Percentiles rank a stretch among this genome's conserved stretches.
These are phyloP conservation scores for Heterodera filipjevi DNA, from an alignment of 2,888 invertebrate genomes.

Conservation along the genomic window DNA sequence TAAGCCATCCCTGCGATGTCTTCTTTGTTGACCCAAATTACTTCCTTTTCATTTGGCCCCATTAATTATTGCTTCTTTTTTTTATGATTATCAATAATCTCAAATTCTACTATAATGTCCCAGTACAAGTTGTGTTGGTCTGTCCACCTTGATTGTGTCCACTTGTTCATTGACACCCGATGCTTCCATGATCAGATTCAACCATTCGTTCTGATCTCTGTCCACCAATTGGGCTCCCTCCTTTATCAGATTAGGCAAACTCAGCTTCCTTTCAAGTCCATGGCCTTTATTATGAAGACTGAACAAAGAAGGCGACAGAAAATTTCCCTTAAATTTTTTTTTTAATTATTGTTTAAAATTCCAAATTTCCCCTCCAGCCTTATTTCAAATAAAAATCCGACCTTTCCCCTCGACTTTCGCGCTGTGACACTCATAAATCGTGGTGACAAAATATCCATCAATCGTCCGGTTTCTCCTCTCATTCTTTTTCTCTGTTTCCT, in stretches of 20 bases:
- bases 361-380: no score
- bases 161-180: constrained; percentile 50
- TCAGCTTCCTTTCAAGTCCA: constrained; percentile 51
- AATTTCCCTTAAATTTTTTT: constrained; percentile 51
- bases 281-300: constrained; percentile 58
- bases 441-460: constrained; percentile 49
- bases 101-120: no score
- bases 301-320: constrained; percentile 62
- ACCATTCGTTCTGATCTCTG: constrained; percentile 58
- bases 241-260: constrained; percentile 57
- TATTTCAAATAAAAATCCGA: neutral
- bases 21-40: no score
- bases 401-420: constrained; percentile 40
- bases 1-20: no score
- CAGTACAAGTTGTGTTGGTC: neutral
- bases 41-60: no score
- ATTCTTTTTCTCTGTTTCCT: neutral
- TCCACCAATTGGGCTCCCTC: constrained; percentile 41
- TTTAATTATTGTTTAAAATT: no score
- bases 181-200: constrained; percentile 61
- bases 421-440: constrained; percentile 57
- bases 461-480: neutral
- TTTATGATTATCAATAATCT: no score
- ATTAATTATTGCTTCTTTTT: no score
- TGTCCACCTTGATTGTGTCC: constrained; percentile 26